phyloP scores from a whole-genome alignment of 2,888 invertebrate genomes.

The Sarcophaga variegata region DNA sequence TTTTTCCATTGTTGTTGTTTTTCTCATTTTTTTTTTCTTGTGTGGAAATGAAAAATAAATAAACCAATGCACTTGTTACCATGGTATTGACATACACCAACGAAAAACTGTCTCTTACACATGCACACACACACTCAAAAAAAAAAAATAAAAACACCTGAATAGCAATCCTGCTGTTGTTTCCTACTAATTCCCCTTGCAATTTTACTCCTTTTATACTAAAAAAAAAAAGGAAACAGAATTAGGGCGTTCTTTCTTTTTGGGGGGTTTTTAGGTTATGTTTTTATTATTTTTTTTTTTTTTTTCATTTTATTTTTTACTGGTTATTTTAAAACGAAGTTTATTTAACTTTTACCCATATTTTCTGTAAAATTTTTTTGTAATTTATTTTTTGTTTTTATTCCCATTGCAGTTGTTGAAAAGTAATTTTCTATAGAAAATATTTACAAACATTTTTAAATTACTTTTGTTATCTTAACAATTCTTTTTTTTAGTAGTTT shows the following conservation, averaged over 20 bases:
- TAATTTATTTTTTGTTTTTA: conserved; percentile 9
- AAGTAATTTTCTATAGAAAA: conserved; percentile 55
- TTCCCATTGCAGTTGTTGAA: conserved; percentile 38
- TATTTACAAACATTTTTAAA: conserved; percentile 52
- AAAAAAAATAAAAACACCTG: not conserved
- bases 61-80: conserved; percentile 55
- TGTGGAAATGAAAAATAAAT: not conserved
- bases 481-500: not conserved
- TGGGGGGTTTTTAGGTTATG: conserved; percentile 8
- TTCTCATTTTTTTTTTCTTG: too few species aligned
- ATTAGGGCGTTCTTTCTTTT: conserved; percentile 13
- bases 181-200: not conserved
- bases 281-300: not conserved
- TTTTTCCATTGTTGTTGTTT: not conserved
- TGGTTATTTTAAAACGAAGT: conserved; percentile 34
- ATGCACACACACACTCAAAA: not conserved
- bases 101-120: not conserved
- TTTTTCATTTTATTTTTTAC: not conserved
- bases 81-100: conserved; percentile 6
- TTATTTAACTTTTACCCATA: conserved; percentile 69
- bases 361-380: conserved; percentile 8
- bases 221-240: conserved; percentile 14
- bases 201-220: not conserved
- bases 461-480: conserved; percentile 59
- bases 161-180: not conserved